Evolutionary conservation across 2,113 vertebrate species (phyloP), one percentile per base, ranked within the genome.

Genomic region (Lagopus muta): DNA sequence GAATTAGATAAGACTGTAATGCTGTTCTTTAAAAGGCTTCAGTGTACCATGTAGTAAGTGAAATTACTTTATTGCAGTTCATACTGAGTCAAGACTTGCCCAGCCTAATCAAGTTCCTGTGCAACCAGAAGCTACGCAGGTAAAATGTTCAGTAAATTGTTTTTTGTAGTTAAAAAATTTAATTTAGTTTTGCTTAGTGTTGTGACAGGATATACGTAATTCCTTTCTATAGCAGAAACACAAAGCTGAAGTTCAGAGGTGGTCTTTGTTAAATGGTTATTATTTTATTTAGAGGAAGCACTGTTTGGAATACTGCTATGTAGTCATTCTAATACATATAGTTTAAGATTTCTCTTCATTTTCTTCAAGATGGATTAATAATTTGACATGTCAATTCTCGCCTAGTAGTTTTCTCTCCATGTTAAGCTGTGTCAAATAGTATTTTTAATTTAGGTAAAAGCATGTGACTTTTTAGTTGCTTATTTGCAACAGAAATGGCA

Each of bases 41-140:
- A 27, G 69, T 90, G 27, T 54, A 25, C 25, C 30, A 0, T 76
- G 25, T 89, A 88, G 34, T 90, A 86, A 89, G 14, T 82, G 66
- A 71, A 55, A 38, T 92, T 91, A 18, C 65, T 96, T 74, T 87
- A 64, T 82, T 96, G 92, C 94, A 99, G 98, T 98, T 97, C 98
- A 98, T 95, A 95, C 98, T 84, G 99, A 99, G 96, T 98, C 98
- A 89, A 98, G 99, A 97, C 98, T 99, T 97, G 95, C 98, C 86
- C 99, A 99, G 60, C 97, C 98, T 83, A 98, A 87, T 95, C 97
- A 97, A 89, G 98, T 99, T 96, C 91, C 99, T 86, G 98, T 98
- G 95, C 98, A 98, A 91, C 98, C 98, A 85, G 99, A 99, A 97
- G 98, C 98, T 62, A 98, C 98, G 58, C 99, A 99, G 97, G 99